These are phyloP conservation scores for Scortum barcoo DNA, from an alignment of 2,113 vertebrate genomes.

Conservation along the genomic window DNA sequence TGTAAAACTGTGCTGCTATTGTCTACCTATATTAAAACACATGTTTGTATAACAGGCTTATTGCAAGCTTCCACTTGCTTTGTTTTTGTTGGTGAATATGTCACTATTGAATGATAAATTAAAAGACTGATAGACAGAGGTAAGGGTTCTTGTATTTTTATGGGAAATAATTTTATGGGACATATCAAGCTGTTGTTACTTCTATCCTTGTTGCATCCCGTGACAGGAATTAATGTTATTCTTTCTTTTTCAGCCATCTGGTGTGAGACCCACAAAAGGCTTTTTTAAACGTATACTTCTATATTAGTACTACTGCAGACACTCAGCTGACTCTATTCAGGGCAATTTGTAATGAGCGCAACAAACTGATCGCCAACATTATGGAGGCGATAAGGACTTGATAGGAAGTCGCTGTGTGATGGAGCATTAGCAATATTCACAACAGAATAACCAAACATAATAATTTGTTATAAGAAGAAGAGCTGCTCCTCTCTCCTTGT, in stretches of 20 bases:
- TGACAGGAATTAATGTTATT: too few species aligned
- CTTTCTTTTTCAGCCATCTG: neutral
- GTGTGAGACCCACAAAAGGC: neutral
- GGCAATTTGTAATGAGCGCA: too few species aligned
- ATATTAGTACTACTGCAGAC: too few species aligned
- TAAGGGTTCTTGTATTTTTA: neutral
- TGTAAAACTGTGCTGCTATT: conserved; percentile 68
- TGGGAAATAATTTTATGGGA: neutral
- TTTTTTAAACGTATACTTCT: neutral
- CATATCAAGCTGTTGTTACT: too few species aligned
- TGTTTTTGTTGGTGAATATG: neutral
- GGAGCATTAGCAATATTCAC: too few species aligned
- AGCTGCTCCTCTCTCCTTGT: too few species aligned
- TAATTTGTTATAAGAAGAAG: too few species aligned
- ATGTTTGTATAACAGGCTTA: conserved; percentile 2
- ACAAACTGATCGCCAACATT: too few species aligned
- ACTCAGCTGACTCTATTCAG: too few species aligned
- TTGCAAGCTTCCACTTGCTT: conserved; percentile 9
- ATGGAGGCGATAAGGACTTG: too few species aligned
- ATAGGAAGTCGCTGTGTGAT: too few species aligned
- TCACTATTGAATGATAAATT: neutral
- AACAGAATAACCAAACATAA: too few species aligned
- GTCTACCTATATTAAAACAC: neutral
- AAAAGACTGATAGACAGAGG: neutral
- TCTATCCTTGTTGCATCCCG: neutral